Conservation (phyloP, 53 echinoderm and acorn worm species). For the Paracentrotus lividus region DNA sequence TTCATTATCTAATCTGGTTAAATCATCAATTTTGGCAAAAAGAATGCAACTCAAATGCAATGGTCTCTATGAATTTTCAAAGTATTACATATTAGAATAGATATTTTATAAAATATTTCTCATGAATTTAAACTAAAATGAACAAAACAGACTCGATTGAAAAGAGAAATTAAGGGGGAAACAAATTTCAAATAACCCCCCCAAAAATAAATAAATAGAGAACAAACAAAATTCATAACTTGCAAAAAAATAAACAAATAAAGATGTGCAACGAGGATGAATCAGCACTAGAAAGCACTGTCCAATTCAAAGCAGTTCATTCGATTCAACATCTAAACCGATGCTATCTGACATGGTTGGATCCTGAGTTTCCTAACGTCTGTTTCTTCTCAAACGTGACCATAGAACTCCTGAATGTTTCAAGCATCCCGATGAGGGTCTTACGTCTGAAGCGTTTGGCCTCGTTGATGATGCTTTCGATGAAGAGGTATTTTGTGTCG, state of each 20-base stretch:
- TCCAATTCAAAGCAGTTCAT: not conserved
- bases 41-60: not conserved
- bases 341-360: slow-evolving; percentile 68
- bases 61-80: not conserved
- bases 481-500: slow-evolving; percentile 94
- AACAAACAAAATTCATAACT: not conserved
- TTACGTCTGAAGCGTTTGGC: slow-evolving; percentile 93
- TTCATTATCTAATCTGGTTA: not conserved
- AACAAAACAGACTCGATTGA: not conserved
- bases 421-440: slow-evolving; percentile 84
- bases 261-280: not conserved
- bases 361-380: slow-evolving; percentile 37
- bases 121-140: not conserved
- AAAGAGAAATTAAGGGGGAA: no score
- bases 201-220: not conserved
- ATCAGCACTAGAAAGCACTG: slow-evolving; percentile 21
- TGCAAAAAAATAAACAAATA: slow-evolving; percentile 22
- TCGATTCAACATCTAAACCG: not conserved
- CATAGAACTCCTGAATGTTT: slow-evolving; percentile 83
- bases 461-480: slow-evolving; percentile 95
- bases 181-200: not conserved
- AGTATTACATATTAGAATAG: not conserved
- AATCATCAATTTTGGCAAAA: not conserved
- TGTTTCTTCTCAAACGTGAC: slow-evolving; percentile 78
- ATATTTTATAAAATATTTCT: not conserved